phyloP scores from a whole-genome alignment of 2,888 invertebrate genomes.

The Podabrus alpinus region DNA sequence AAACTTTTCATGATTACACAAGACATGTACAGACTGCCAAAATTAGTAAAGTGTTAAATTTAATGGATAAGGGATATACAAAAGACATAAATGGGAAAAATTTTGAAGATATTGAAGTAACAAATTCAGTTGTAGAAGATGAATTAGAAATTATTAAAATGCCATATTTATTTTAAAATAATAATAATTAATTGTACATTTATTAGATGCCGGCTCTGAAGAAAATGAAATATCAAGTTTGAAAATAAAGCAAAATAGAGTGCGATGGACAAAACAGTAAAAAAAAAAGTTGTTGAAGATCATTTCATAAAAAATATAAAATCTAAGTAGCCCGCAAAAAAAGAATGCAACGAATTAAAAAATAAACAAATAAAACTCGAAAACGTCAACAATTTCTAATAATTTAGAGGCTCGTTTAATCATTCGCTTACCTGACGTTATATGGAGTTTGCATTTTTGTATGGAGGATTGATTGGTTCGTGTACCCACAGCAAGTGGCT shows the following conservation, averaged over 20 bases:
- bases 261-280: constrained; percentile 9
- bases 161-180: neutral
- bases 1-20: constrained; percentile 7
- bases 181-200: neutral
- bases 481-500: too few species aligned
- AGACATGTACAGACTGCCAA: constrained; percentile 18
- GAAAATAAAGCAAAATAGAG: neutral
- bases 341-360: too few species aligned
- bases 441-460: too few species aligned
- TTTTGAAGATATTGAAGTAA: too few species aligned
- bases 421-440: too few species aligned
- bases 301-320: constrained; percentile 16
- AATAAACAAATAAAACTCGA: too few species aligned
- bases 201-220: neutral
- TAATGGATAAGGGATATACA: too few species aligned
- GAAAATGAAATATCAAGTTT: neutral
- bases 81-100: too few species aligned
- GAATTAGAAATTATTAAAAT: neutral
- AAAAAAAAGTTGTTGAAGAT: constrained; percentile 4
- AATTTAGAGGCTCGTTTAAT: too few species aligned
- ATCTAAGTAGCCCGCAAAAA: constrained; percentile 11
- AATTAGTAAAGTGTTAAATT: constrained; percentile 4
- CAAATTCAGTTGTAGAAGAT: too few species aligned
- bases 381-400: too few species aligned
- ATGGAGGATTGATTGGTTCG: too few species aligned